Percentiles rank a stretch among this genome's conserved stretches.
Evolutionary conservation across 2,888 invertebrate genomes (phyloP).

Genomic region (Notocelia uddmanniana): DNA sequence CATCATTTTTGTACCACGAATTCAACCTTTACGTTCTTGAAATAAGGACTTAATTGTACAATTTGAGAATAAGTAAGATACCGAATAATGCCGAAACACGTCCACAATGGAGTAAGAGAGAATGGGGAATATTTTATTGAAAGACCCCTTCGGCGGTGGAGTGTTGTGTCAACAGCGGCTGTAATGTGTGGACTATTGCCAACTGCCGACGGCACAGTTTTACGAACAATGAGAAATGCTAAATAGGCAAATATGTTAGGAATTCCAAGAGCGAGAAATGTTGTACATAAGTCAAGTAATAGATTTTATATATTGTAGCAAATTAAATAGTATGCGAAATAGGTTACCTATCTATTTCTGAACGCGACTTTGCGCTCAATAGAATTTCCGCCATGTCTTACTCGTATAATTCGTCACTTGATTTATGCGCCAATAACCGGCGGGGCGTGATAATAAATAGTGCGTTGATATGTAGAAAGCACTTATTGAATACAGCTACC

Average conservation of each 20-base stretch:
- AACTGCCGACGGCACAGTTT: constrained; percentile 59
- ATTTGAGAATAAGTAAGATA: constrained; percentile 8
- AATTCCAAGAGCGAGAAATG: background rate
- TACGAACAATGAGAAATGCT: constrained; percentile 40
- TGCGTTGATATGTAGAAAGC: too few relatives aligned
- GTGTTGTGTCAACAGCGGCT: constrained; percentile 84
- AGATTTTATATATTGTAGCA: too few relatives aligned
- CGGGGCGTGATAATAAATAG: too few relatives aligned
- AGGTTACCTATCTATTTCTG: background rate
- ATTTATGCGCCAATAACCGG: too few relatives aligned
- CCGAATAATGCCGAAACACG: constrained; percentile 61
- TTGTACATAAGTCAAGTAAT: constrained; percentile 1
- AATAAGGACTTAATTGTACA: background rate
- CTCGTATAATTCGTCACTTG: too few relatives aligned
- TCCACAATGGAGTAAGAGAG: constrained; percentile 68
- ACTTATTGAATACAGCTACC: too few relatives aligned
- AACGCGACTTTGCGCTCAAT: background rate
- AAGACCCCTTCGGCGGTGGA: constrained; percentile 80
- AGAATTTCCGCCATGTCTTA: too few relatives aligned
- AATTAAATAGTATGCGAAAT: too few relatives aligned
- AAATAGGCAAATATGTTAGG: constrained; percentile 41
- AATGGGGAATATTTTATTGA: constrained; percentile 85
- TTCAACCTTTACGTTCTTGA: background rate
- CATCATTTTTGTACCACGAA: background rate
- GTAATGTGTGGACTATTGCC: constrained; percentile 78